Evolutionary conservation across 2,797 vertebrate species (phyloP).

Genomic region (Triplophysa bombifrons): DNA sequence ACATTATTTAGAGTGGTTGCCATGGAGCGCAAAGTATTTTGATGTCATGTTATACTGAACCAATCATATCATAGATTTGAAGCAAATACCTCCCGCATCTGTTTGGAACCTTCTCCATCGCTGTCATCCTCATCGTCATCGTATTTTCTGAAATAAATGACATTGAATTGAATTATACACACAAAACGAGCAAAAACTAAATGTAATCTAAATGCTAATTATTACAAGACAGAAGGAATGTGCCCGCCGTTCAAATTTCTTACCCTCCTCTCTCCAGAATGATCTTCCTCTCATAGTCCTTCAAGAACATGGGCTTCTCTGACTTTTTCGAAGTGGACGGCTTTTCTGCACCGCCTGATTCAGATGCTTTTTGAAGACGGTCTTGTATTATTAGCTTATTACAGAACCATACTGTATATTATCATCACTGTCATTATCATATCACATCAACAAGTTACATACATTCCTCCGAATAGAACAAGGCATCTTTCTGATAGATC

Average conservation of each 20-base stretch:
- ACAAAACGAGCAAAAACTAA: not conserved
- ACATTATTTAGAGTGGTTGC: not conserved
- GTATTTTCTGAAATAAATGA: conserved; percentile 74
- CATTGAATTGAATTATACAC: not conserved
- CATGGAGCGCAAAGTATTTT: not conserved
- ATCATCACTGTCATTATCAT: not conserved
- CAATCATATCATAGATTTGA: not conserved
- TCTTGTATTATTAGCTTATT: not conserved
- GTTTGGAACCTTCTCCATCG: conserved; percentile 65
- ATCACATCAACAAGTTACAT: not conserved
- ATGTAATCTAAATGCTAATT: not conserved
- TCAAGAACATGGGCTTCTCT: conserved; percentile 84
- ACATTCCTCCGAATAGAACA: conserved; percentile 80
- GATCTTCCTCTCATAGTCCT: conserved; percentile 89
- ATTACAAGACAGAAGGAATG: too few species aligned
- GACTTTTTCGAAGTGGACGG: conserved; percentile 72
- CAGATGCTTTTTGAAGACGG: conserved; percentile 38
- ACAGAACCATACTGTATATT: not conserved
- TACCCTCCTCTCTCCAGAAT: conserved; percentile 90
- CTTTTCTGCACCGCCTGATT: conserved; percentile 57
- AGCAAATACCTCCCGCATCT: conserved; percentile 69
- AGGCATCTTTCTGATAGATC: conserved; percentile 83
- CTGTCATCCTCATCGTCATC: conserved; percentile 69
- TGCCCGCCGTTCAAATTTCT: conserved; percentile 39
- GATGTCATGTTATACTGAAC: not conserved